Percentiles rank a stretch among this genome's conserved stretches.
phyloP scores from a whole-genome alignment of 1,140 invertebrate genomes.

The Cydia amplana region DNA sequence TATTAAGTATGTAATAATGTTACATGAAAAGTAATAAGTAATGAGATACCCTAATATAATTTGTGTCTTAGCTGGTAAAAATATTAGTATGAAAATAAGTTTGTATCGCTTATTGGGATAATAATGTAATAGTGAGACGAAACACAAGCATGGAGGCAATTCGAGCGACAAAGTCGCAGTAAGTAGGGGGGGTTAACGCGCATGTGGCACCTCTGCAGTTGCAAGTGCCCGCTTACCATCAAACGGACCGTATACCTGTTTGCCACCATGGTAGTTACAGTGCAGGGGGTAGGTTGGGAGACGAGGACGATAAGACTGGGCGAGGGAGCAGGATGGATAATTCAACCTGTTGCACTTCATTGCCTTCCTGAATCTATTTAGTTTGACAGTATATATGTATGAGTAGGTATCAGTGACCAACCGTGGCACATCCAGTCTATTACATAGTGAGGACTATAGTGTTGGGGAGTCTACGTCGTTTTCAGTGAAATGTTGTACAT shows the following conservation, averaged over 20 bases:
- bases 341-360: constrained; percentile 44
- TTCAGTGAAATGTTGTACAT: constrained; percentile 71
- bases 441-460: constrained; percentile 46
- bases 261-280: not conserved
- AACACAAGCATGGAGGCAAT: constrained; percentile 38
- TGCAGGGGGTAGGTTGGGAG: not conserved
- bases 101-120: constrained; percentile 65
- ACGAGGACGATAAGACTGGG: constrained; percentile 21
- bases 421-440: constrained; percentile 65
- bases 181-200: not conserved
- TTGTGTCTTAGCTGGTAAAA: constrained; percentile 78
- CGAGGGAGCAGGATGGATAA: constrained; percentile 15
- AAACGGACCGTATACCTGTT: not conserved
- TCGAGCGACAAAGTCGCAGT: constrained; percentile 33
- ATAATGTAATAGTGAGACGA: constrained; percentile 41
- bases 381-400: constrained; percentile 39
- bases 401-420: constrained; percentile 60
- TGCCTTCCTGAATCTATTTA: constrained; percentile 46
- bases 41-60: constrained; percentile 75
- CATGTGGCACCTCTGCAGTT: not conserved
- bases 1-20: constrained; percentile 77
- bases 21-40: constrained; percentile 72
- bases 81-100: constrained; percentile 73
- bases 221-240: not conserved
- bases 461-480: constrained; percentile 48